Evolutionary conservation across 2,888 invertebrate genomes (phyloP).

Genomic region (Charanyca ferruginea): DNA sequence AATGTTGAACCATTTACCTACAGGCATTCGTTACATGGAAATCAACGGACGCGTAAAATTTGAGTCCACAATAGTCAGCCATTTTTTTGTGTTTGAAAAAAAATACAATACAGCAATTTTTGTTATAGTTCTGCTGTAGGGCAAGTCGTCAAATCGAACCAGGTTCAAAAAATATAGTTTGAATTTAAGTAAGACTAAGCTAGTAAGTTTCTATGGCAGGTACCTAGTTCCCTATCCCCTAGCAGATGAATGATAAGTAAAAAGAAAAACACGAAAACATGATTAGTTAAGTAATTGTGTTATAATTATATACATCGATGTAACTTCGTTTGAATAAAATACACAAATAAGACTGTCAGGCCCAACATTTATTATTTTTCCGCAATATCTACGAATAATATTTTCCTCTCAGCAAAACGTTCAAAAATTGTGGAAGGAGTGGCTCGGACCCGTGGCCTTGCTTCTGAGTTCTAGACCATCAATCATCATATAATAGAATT

Average conservation of each 20-base stretch:
- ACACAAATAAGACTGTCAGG: slow-evolving; percentile 31
- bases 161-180: neutral
- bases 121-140: slow-evolving; percentile 3
- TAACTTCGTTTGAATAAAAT: slow-evolving; percentile 16
- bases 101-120: slow-evolving; percentile 6
- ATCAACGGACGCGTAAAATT: slow-evolving; percentile 36
- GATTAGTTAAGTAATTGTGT: neutral
- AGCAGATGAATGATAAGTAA: too few species aligned
- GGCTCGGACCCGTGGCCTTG: slow-evolving; percentile 49
- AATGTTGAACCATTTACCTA: slow-evolving; percentile 49
- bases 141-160: neutral
- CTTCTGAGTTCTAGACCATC: slow-evolving; percentile 48
- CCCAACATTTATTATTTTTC: slow-evolving; percentile 38
- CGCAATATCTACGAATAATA: slow-evolving; percentile 48
- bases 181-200: too few species aligned
- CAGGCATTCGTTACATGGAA: slow-evolving; percentile 36
- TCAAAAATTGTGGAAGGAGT: slow-evolving; percentile 46
- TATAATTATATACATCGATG: neutral
- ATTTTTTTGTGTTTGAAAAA: slow-evolving; percentile 18
- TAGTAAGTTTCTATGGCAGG: too few species aligned
- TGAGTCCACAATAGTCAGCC: slow-evolving; percentile 8
- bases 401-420: slow-evolving; percentile 44
- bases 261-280: too few species aligned
- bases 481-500: slow-evolving; percentile 62
- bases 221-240: too few species aligned